Evolutionary conservation across 2,888 invertebrate genomes (phyloP), one percentile per base, ranked within the genome.

Genomic region (Agrochola lychnidis): DNA sequence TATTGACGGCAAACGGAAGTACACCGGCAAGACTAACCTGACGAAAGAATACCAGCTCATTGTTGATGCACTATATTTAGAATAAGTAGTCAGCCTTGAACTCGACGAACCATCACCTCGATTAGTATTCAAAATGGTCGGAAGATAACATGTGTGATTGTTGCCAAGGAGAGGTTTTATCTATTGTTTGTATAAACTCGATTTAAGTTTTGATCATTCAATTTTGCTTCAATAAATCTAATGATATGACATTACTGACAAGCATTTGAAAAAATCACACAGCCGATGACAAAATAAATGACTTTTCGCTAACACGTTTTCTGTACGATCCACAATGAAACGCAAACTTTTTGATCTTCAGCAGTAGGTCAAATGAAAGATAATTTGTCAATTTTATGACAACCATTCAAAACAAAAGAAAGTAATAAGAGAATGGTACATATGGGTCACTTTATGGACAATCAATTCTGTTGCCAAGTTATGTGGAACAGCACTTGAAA

Each of bases 391-490:
- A 45, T 59, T 81, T 64, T 64, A 75, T n/a, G 57, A 42, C 14
- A 7, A 16, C 36, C 19, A 53, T 22, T 70, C 64, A 70, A 75
- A 70, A 69, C 25, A 75, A 78, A 83, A 22, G 16, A 51, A 71
- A 69, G 69, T 64, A 40, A 76, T 16, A 63, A 19, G 59, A 76
- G 40, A 76, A 72, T 30, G 1, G 62, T 77, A 71, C 7, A 68
- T 48, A 77, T 69, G 56, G 64, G 42, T 75, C 57, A 64, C 67
- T 83, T 62, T 73, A 75, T 79, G 82, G 78, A 79, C 73, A 73
- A 70, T 75, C 73, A 71, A 81, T 77, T 66, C 53, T 19, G 56
- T 64, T 85, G 87, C 70, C 78, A 80, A 85, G 59, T 76, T 67
- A 70, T 81, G 64, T 83, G 62, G 82, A 68, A 62, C 76, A 77